Percentiles rank a stretch among this genome's conserved stretches.
Evolutionary conservation across 2,113 vertebrate genomes (phyloP).

Genomic region (Leucoraja erinaceus): DNA sequence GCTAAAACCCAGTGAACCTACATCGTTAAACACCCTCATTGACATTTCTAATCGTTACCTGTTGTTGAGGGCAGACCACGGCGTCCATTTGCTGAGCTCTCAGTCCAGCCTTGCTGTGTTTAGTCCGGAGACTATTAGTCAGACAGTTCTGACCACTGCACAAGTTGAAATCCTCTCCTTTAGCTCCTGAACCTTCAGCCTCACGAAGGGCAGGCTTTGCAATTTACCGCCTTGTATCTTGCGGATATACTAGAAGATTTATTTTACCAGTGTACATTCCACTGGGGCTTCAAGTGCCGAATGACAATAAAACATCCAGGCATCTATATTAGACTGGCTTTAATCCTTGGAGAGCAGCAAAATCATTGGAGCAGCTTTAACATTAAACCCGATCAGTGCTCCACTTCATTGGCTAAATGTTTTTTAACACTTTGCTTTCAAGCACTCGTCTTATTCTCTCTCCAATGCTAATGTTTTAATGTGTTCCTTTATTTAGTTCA

Average conservation of each 20-base stretch:
- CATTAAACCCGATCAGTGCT: not conserved
- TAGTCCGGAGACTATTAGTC: slow-evolving; percentile 40
- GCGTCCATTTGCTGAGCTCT: slow-evolving; percentile 2
- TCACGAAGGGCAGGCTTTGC: slow-evolving; percentile 47
- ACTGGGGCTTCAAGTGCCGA: slow-evolving; percentile 2
- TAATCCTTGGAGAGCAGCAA: slow-evolving; percentile 15
- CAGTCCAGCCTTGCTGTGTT: not conserved
- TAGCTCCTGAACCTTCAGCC: slow-evolving; percentile 44
- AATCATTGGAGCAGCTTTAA: not conserved
- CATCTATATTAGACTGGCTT: slow-evolving; percentile 29
- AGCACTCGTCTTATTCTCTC: not conserved
- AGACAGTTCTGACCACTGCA: slow-evolving; percentile 29
- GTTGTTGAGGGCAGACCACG: not conserved
- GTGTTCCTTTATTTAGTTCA: not conserved
- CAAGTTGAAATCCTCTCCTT: slow-evolving; percentile 44
- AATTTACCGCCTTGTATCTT: slow-evolving; percentile 45
- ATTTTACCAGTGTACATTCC: slow-evolving; percentile 1
- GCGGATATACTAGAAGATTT: slow-evolving; percentile 32
- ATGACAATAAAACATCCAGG: slow-evolving; percentile 29
- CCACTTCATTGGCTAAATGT: slow-evolving; percentile 15
- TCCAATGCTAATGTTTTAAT: not conserved
- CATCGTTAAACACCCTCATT: not conserved
- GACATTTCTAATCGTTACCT: not conserved
- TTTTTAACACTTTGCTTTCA: not conserved
- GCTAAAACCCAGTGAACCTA: not conserved